A percentile compares a stretch with the other conserved stretches of the same genome.
Evolutionary conservation across 2,797 vertebrate genomes (phyloP).

Genomic region (Sternotherus odoratus): DNA sequence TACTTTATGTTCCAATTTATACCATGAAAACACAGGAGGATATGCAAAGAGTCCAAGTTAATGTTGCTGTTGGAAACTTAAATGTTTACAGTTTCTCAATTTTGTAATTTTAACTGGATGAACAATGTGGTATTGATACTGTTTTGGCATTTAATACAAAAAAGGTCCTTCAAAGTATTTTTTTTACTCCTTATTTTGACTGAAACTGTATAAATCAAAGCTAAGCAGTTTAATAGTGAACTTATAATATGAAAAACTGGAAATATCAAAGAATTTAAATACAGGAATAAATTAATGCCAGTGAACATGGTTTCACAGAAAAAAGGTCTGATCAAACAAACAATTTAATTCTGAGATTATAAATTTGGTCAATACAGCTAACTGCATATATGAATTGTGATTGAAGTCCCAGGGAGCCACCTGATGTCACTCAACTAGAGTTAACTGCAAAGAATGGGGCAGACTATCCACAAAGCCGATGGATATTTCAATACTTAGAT

Average conservation of each 20-base stretch:
- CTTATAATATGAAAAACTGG: not conserved
- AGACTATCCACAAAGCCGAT: no score
- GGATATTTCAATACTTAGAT: no score
- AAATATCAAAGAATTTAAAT: no score
- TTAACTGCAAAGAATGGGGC: no score
- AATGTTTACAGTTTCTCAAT: slow-evolving; percentile 70
- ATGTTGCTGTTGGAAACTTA: slow-evolving; percentile 72
- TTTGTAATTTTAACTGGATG: slow-evolving; percentile 59
- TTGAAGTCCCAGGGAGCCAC: no score
- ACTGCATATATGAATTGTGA: no score
- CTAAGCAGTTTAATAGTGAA: not conserved
- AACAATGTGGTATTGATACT: slow-evolving; percentile 71
- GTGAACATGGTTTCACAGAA: no score
- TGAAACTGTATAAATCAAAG: slow-evolving; percentile 35
- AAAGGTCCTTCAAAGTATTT: not conserved
- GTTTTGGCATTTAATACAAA: slow-evolving; percentile 61
- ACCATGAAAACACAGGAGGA: slow-evolving; percentile 67
- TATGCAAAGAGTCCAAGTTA: slow-evolving; percentile 60
- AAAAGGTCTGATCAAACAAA: no score
- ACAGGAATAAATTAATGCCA: no score
- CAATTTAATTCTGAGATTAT: no score
- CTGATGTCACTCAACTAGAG: no score
- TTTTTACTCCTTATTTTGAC: not conserved
- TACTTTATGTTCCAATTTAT: slow-evolving; percentile 51
- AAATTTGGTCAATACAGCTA: no score